Conservation (phyloP, 2,113 vertebrate genomes). For the Ranitomeya imitator region DNA sequence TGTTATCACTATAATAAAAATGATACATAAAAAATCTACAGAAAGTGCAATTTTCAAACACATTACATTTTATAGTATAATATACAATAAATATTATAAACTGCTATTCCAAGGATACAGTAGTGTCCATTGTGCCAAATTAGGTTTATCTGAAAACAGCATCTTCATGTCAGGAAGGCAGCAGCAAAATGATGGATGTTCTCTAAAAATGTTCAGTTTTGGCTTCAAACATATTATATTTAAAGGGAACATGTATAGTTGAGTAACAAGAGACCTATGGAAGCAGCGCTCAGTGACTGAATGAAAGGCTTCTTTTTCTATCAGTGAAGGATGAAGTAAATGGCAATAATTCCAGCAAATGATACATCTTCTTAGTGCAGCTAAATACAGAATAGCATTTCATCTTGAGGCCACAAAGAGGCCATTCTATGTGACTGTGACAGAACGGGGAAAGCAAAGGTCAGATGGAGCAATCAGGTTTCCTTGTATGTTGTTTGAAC, state of each 20-base stretch:
- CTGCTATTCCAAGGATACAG: neutral
- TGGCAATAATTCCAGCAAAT: constrained; percentile 29
- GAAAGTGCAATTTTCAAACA: no score
- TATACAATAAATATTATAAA: no score
- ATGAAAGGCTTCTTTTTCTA: constrained; percentile 44
- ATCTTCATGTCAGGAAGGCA: neutral
- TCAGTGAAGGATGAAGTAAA: constrained; percentile 9
- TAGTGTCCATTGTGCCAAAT: neutral
- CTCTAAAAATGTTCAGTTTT: neutral
- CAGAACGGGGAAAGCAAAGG: constrained; percentile 39
- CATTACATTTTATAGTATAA: no score
- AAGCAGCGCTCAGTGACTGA: neutral
- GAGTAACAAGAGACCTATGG: neutral
- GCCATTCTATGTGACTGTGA: constrained; percentile 20
- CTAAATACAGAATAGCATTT: constrained; percentile 27
- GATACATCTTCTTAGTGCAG: constrained; percentile 16
- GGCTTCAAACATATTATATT: neutral
- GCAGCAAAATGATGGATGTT: neutral
- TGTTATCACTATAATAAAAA: no score
- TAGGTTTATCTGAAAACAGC: neutral
- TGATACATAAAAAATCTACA: no score
- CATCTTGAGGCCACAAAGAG: constrained; percentile 31
- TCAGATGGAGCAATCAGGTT: constrained; percentile 18
- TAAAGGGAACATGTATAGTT: neutral
- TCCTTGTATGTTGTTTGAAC: constrained; percentile 46